A percentile compares a stretch with the other conserved stretches of the same genome.
Conservation (phyloP, 2,888 invertebrate species). For the Sarcophaga rosellei region DNA sequence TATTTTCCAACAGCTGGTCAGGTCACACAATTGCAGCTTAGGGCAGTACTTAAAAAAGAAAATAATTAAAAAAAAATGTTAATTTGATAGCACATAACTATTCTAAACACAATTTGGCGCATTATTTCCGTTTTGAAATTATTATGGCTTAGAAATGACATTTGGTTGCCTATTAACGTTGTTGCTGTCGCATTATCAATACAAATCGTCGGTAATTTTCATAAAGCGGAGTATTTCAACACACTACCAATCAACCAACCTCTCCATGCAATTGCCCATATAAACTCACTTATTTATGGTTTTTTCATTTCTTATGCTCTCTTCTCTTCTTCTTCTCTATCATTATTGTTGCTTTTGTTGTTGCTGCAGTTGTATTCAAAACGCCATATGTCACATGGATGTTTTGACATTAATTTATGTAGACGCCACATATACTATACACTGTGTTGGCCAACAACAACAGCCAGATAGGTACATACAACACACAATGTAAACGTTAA, state of each 20-base stretch:
- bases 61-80: neutral
- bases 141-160: neutral
- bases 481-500: no score
- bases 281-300: slow-evolving; percentile 26
- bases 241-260: slow-evolving; percentile 20
- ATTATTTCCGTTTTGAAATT: slow-evolving; percentile 55
- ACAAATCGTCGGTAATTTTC: slow-evolving; percentile 28
- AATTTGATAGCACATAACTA: neutral
- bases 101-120: slow-evolving; percentile 52
- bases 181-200: slow-evolving; percentile 20
- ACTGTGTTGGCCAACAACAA: slow-evolving; percentile 1
- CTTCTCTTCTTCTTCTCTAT: neutral
- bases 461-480: no score
- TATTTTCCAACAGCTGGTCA: no score
- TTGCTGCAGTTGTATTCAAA: slow-evolving; percentile 16
- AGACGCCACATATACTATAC: slow-evolving; percentile 61
- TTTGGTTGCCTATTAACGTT: slow-evolving; percentile 7
- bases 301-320: slow-evolving; percentile 22
- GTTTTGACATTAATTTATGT: slow-evolving; percentile 68
- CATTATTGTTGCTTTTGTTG: neutral
- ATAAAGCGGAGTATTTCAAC: slow-evolving; percentile 43
- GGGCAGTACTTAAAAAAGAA: neutral
- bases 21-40: neutral
- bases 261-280: neutral
- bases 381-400: slow-evolving; percentile 66